These are phyloP conservation scores for Epistrophe eligans DNA, from an alignment of 2,888 invertebrate genomes.

Conservation along the genomic window DNA sequence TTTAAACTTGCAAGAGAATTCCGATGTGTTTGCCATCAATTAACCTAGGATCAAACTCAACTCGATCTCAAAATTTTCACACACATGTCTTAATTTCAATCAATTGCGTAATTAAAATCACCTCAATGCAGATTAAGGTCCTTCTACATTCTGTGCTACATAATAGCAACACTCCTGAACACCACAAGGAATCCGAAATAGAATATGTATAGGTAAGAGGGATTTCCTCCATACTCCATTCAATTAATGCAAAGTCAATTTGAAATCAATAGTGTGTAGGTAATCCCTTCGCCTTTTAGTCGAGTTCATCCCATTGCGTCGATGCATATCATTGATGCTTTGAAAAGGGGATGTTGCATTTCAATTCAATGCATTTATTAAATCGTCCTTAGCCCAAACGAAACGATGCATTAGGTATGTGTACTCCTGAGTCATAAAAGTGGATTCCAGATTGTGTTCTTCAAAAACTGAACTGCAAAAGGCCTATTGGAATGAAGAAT, in stretches of 20 bases:
- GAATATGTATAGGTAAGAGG: background rate
- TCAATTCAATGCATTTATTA: slow-evolving; percentile 38
- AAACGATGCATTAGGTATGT: background rate
- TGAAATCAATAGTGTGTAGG: slow-evolving; percentile 84
- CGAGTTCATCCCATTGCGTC: slow-evolving; percentile 31
- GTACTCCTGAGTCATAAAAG: background rate
- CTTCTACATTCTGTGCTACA: background rate
- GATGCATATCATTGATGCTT: slow-evolving; percentile 19
- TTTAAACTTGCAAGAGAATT: slow-evolving; percentile 33
- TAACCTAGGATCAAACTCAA: slow-evolving; percentile 54
- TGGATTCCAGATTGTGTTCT: slow-evolving; percentile 39
- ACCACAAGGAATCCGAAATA: slow-evolving; percentile 3
- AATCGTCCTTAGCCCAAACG: background rate
- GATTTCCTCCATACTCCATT: slow-evolving; percentile 77
- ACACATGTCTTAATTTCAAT: slow-evolving; percentile 60
- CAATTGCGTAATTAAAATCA: slow-evolving; percentile 43
- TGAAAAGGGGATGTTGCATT: slow-evolving; percentile 44
- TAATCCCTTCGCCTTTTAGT: slow-evolving; percentile 80
- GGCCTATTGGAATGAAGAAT: slow-evolving; percentile 68
- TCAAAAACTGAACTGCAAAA: slow-evolving; percentile 53
- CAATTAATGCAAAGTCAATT: slow-evolving; percentile 83
- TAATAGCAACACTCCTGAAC: background rate
- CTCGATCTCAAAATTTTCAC: slow-evolving; percentile 57
- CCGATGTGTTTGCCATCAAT: slow-evolving; percentile 59
- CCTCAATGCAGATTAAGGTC: slow-evolving; percentile 3